Evolutionary conservation across 2,113 vertebrate species (phyloP).

Genomic region (Steatornis caripensis): DNA sequence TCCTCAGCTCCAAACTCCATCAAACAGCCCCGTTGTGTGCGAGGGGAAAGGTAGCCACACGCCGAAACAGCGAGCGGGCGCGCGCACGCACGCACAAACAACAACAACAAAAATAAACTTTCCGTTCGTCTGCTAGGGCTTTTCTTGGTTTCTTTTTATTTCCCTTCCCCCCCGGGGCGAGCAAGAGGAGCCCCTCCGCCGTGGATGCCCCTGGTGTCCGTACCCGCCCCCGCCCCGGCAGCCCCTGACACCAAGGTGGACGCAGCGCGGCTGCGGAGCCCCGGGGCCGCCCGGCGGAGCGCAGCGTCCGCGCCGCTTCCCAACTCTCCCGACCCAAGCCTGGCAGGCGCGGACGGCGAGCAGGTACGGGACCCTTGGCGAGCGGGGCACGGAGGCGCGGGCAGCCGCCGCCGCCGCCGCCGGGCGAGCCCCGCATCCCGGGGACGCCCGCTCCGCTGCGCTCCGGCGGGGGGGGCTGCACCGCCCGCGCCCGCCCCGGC

Average conservation of each 20-base stretch:
- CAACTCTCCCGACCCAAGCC: conserved; percentile 58
- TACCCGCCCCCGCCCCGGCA: conserved; percentile 47
- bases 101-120: neutral
- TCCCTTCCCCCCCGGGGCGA: fast-evolving
- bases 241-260: conserved; percentile 44
- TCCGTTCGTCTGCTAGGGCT: neutral
- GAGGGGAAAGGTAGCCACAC: conserved; percentile 54
- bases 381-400: conserved; percentile 34
- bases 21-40: conserved; percentile 43
- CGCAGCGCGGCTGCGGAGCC: conserved; percentile 22
- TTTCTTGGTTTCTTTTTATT: neutral
- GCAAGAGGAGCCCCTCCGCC: neutral
- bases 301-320: conserved; percentile 54
- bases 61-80: conserved; percentile 21
- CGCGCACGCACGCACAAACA: neutral
- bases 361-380: conserved; percentile 66
- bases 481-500: neutral
- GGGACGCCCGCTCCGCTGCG: neutral
- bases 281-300: conserved; percentile 34
- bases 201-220: neutral
- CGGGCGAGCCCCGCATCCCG: neutral
- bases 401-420: too few species aligned
- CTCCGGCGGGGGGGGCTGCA: neutral
- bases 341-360: conserved; percentile 48
- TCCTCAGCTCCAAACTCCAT: conserved; percentile 72